Base-by-base conservation (phyloP, 2,888 invertebrate species). In the Tetramorium bicarinatum region DNA sequence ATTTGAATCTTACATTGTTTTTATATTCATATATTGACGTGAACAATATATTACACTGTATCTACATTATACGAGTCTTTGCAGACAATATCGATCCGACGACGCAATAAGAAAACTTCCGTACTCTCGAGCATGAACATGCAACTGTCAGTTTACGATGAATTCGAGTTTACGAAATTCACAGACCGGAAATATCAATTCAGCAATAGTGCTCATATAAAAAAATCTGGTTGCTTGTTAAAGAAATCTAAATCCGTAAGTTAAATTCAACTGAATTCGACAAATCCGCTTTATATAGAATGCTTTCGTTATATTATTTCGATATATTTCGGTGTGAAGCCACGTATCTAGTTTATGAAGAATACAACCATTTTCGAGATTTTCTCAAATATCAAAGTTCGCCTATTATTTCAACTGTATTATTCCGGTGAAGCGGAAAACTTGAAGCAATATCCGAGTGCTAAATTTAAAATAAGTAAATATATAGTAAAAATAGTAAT, bases 341-440 rank as follows among this genome's bases (percentile, higher is more conserved):
- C 66, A 47, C 29, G 3, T 47, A 29, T 67, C n/a, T 44, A 21
- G 66, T 29, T 67, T 67, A 67, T 47, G 3, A 67, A 67, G 25
- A 29, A 47, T 66, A 44, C 8, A 0, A 15, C 1, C 2, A 66
- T 44, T 66, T 38, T 66, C 1, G 7, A 25, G 44, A 66, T 66
- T 66, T 66, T 25, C 18, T 67, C 47, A 67, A 47, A 44, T 64
- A 64, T 44, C 64, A 64, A 44, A 44, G 64, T 44, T 44, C 15
- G 41, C 8, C 15, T 25, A n/a, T 34, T 61, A 61, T 62, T 38
- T 1, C 0, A n/a, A 18, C 11, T 2, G 6, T n/a, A 66, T 41
- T 66, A 66, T 66, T 44, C 15, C 13, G 25, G 1, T 21, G 3
- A 66, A 66, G 15, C 13, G 2, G 41, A 21, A 64, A 64, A 41